phyloP scores from a whole-genome alignment of 1,140 invertebrate genomes.

The Aphidius gifuensis region DNA sequence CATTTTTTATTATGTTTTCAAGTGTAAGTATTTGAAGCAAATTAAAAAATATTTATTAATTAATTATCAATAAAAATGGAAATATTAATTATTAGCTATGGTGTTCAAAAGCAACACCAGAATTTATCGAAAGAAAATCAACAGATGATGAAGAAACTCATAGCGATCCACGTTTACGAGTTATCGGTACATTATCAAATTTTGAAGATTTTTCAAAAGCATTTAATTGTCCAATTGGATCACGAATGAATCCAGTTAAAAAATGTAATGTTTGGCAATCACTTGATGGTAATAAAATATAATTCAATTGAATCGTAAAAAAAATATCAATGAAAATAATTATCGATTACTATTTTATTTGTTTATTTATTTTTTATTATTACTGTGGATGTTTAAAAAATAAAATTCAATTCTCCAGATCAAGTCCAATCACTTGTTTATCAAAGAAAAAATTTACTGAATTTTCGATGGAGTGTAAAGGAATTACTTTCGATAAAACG shows the following conservation, averaged over 20 bases:
- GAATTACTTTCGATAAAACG: slow-evolving; percentile 10
- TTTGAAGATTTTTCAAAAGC: slow-evolving; percentile 22
- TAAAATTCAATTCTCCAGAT: slow-evolving; percentile 3
- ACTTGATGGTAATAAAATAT: background rate
- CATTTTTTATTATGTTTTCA: slow-evolving; percentile 81
- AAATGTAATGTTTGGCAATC: slow-evolving; percentile 21
- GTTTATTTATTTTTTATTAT: too few relatives aligned
- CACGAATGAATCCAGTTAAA: slow-evolving; percentile 20
- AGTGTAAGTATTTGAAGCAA: slow-evolving; percentile 58
- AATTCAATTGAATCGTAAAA: background rate
- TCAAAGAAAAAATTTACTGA: too few relatives aligned
- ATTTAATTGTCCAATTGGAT: slow-evolving; percentile 22
- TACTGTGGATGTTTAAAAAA: background rate
- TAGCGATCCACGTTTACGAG: slow-evolving; percentile 17
- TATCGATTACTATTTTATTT: too few relatives aligned
- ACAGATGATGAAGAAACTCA: slow-evolving; percentile 8
- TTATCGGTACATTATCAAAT: slow-evolving; percentile 20
- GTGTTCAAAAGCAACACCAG: slow-evolving; percentile 16
- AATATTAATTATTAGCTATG: slow-evolving; percentile 12
- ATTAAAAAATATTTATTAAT: slow-evolving; percentile 1
- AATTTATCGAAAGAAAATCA: slow-evolving; percentile 17
- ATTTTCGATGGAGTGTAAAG: slow-evolving; percentile 5
- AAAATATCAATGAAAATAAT: too few relatives aligned
- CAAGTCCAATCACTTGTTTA: background rate
- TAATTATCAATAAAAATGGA: slow-evolving; percentile 9